phyloP scores from a whole-genome alignment of 2,888 invertebrate genomes.

The Drosophila affinis region DNA sequence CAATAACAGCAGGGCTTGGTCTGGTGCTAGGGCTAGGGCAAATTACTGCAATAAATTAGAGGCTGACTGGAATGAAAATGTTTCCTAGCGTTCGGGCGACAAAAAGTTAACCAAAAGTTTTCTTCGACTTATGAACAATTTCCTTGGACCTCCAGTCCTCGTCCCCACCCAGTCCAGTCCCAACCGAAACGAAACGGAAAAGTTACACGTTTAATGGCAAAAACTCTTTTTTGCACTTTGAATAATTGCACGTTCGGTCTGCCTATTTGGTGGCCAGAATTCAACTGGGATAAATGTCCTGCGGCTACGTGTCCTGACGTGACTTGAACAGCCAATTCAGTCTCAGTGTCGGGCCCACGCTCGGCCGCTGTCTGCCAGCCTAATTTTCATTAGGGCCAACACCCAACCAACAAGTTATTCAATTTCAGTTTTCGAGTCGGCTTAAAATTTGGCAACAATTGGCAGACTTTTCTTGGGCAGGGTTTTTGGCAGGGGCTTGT shows the following conservation, averaged over 20 bases:
- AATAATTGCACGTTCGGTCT: conserved; percentile 71
- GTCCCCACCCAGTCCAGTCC: background rate
- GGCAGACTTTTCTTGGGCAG: conserved; percentile 19
- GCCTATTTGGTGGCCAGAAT: conserved; percentile 47
- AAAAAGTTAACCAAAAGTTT: conserved; percentile 64
- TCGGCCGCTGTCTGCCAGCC: conserved; percentile 47
- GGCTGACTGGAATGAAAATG: conserved; percentile 49
- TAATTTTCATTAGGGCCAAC: conserved; percentile 62
- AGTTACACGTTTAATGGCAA: conserved; percentile 48
- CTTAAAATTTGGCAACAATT: conserved; percentile 23
- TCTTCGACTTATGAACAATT: conserved; percentile 66
- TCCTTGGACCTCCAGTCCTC: conserved; percentile 10
- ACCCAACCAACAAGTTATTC: conserved; percentile 50
- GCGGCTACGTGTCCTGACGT: conserved; percentile 65
- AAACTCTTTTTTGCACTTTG: conserved; percentile 67
- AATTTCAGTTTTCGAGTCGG: conserved; percentile 42
- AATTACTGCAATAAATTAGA: conserved; percentile 75
- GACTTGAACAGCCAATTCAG: conserved; percentile 51
- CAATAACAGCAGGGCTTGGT: conserved; percentile 26
- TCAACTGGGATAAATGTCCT: conserved; percentile 45
- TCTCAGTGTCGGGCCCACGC: conserved; percentile 37
- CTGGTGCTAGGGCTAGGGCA: conserved; percentile 32
- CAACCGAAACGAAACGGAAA: conserved; percentile 9
- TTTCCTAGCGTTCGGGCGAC: conserved; percentile 29
- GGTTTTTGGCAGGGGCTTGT: background rate